phyloP scores from a whole-genome alignment of 2,797 vertebrate genomes.

The Chromobotia macracanthus region DNA sequence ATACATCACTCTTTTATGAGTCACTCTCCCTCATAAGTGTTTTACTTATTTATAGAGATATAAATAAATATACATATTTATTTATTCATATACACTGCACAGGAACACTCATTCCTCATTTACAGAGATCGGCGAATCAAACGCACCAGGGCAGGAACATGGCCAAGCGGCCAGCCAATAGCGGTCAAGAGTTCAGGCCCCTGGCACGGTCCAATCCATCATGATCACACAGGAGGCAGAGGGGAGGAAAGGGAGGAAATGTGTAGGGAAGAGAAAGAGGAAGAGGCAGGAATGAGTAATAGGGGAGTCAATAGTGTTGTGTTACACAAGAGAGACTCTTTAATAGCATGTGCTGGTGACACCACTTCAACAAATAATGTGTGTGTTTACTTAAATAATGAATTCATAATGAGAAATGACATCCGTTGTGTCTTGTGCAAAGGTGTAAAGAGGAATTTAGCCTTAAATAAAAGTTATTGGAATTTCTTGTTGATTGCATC shows the following conservation, averaged over 20 bases:
- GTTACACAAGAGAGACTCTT: constrained; percentile 24
- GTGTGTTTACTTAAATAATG: constrained; percentile 1
- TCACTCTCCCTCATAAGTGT: constrained; percentile 28
- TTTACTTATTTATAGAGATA: constrained; percentile 43
- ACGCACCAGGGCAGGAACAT: neutral
- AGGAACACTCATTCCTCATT: constrained; percentile 28
- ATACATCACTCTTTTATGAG: constrained; percentile 35
- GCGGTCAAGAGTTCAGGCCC: constrained; percentile 34
- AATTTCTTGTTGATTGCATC: constrained; percentile 7
- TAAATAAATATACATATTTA: constrained; percentile 41
- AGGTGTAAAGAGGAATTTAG: neutral
- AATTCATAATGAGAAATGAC: neutral
- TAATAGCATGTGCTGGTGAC: constrained; percentile 2
- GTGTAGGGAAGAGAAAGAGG: neutral
- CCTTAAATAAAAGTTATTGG: neutral
- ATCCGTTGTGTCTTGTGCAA: neutral
- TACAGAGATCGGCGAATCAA: constrained; percentile 18
- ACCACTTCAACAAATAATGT: neutral
- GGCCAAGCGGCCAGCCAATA: constrained; percentile 32
- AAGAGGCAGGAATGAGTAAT: constrained; percentile 32
- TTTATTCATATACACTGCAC: constrained; percentile 30
- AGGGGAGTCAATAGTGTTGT: constrained; percentile 23
- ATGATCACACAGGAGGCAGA: constrained; percentile 27
- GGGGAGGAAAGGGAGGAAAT: constrained; percentile 16
- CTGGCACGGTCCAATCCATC: constrained; percentile 28